phyloP scores from a whole-genome alignment of 2,797 vertebrate species.

The Varecia variegata region DNA sequence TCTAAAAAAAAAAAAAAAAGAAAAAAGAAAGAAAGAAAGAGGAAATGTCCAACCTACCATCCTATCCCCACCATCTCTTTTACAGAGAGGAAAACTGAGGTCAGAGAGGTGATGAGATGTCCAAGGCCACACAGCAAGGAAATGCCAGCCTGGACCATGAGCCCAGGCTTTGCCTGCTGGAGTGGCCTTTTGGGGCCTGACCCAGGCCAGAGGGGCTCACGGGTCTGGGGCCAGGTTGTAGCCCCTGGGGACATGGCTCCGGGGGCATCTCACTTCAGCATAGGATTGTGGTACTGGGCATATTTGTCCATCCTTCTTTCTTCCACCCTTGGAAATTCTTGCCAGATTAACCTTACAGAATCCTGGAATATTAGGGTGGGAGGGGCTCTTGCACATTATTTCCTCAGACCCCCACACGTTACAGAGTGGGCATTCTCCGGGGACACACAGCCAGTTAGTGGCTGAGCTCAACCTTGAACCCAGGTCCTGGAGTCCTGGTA shows the following conservation, averaged over 20 bases:
- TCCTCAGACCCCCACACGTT: too few relatives aligned
- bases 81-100: neutral
- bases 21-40: neutral
- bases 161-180: too few relatives aligned
- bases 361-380: neutral
- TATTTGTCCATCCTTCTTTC: neutral
- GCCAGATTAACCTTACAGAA: neutral
- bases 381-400: neutral
- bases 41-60: neutral
- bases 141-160: neutral
- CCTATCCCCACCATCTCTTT: neutral
- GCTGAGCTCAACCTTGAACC: neutral
- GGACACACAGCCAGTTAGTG: neutral
- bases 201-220: neutral
- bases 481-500: neutral
- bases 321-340: too few relatives aligned
- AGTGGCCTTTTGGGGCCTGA: neutral
- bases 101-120: neutral
- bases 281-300: rapidly evolving
- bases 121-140: neutral
- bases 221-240: neutral
- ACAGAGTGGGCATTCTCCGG: too few relatives aligned
- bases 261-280: rapidly evolving
- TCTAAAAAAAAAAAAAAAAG: neutral
- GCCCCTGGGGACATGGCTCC: too few relatives aligned